These are phyloP conservation scores for Caenorhabditis auriculariae DNA, from an alignment of 2,888 invertebrate genomes.

Conservation along the genomic window DNA sequence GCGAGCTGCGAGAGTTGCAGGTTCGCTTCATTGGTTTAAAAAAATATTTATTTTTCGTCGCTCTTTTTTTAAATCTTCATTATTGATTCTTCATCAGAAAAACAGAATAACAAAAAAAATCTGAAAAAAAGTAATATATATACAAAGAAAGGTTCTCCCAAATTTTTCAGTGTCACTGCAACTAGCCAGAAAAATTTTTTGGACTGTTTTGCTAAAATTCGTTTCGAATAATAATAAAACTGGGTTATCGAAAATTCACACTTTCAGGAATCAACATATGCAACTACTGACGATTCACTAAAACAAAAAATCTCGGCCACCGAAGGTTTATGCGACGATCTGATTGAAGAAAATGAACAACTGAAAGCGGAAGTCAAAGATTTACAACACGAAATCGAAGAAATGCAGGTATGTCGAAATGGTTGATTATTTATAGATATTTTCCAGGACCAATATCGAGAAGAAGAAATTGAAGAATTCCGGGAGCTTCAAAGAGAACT, in stretches of 20 bases:
- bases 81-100: too few relatives aligned
- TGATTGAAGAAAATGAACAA: conserved; percentile 74
- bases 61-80: conserved; percentile 3
- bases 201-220: background rate
- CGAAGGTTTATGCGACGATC: conserved; percentile 85
- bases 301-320: conserved; percentile 82
- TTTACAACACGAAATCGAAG: conserved; percentile 95
- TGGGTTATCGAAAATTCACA: too few relatives aligned
- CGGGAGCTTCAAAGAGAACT: conserved; percentile 88
- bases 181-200: too few relatives aligned
- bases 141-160: too few relatives aligned
- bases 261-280: conserved; percentile 41
- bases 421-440: background rate
- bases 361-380: conserved; percentile 79
- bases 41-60: background rate
- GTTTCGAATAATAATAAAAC: background rate
- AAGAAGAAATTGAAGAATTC: conserved; percentile 95
- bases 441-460: conserved; percentile 71
- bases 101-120: too few relatives aligned
- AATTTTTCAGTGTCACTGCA: too few relatives aligned
- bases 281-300: conserved; percentile 72
- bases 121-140: conserved; percentile 35
- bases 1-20: conserved; percentile 75
- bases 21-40: conserved; percentile 27
- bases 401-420: conserved; percentile 78